Evolutionary conservation across 2,113 vertebrate species (phyloP), one percentile per base, ranked within the genome.

Genomic region (Muntiacus reevesi): DNA sequence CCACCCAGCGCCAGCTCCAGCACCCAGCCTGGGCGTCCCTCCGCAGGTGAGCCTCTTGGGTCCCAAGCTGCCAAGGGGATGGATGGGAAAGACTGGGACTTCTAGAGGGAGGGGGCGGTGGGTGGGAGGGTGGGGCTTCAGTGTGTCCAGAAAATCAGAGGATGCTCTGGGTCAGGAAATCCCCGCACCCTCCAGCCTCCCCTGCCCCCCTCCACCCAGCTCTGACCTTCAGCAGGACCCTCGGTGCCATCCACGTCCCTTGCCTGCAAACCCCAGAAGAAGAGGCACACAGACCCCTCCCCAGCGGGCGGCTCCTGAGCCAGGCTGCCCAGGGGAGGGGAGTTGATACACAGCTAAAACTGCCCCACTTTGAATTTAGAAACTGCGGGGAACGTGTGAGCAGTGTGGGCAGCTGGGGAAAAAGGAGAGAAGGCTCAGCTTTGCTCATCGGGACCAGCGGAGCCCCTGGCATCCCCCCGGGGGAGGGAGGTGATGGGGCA

Each of bases 281-380:
- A 33, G 0, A 50, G 50, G n/a, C 30, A 25, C 62, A 14, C 14
- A 17, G 76, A 40, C 9, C 36, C 17, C 67, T 91, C 43, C 52
- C 76, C 27, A 28, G 67, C 30, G 1, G 45, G 45, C 30, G 43
- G 45, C 54, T 83, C 47, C 45, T 1, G 8, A 36, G 40, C 43
- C 90, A 64, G 4, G 6, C 50, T 33, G 30, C 84, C 87, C n/a
- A 60, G 62, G 64, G 28, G 45, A 78, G 47, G 76, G 67, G 50
- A 52, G 62, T 2, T 60, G 91, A n/a, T n/a, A 36, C 64, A 52
- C 47, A 76, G 83, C 81, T 74, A 21, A 64, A 50, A 50, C 57
- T 2, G 85, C 88, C 85, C 91, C 82, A 1, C 47, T 78, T 89
- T 94, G 89, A 64, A 95, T 96, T 96, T 94, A 97, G 94, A 93